phyloP scores from a whole-genome alignment of 2,888 invertebrate genomes.

The Siphlonurus alternatus region DNA sequence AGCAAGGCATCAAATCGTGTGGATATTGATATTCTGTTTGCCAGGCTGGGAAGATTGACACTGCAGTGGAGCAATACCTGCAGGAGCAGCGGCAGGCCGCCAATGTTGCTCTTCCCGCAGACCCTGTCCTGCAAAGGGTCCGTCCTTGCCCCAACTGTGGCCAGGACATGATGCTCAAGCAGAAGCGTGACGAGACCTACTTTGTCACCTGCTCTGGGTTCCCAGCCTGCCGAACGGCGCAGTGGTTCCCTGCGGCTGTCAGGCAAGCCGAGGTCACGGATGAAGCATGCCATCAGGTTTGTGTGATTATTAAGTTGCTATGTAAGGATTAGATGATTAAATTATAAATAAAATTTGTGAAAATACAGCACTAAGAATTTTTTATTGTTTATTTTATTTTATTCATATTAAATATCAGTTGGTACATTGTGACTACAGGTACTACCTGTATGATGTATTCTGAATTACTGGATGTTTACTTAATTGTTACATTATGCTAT shows the following conservation, averaged over 20 bases:
- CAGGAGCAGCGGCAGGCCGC: slow-evolving; percentile 33
- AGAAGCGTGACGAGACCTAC: slow-evolving; percentile 44
- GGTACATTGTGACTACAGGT: too few species aligned
- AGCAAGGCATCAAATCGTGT: not conserved
- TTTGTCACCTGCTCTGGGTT: slow-evolving; percentile 61
- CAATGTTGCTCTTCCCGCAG: slow-evolving; percentile 15
- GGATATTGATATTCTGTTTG: too few species aligned
- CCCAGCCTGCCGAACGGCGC: slow-evolving; percentile 61
- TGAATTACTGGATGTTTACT: too few species aligned
- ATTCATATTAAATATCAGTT: too few species aligned
- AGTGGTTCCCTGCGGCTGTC: slow-evolving; percentile 66
- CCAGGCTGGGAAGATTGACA: slow-evolving; percentile 48
- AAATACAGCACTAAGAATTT: too few species aligned
- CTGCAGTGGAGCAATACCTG: slow-evolving; percentile 52
- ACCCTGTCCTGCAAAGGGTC: slow-evolving; percentile 1
- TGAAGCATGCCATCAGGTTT: slow-evolving; percentile 42
- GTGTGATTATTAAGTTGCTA: slow-evolving; percentile 5
- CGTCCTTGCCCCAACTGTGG: slow-evolving; percentile 55
- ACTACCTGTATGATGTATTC: too few species aligned
- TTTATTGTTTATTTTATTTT: too few species aligned
- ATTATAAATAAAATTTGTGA: not conserved
- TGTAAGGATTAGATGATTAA: not conserved
- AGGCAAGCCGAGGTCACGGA: slow-evolving; percentile 44
- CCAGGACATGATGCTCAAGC: slow-evolving; percentile 46
- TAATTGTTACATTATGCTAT: too few species aligned